Evolutionary conservation across 2,797 vertebrate genomes (phyloP).

Genomic region (Myripristis jacobus): DNA sequence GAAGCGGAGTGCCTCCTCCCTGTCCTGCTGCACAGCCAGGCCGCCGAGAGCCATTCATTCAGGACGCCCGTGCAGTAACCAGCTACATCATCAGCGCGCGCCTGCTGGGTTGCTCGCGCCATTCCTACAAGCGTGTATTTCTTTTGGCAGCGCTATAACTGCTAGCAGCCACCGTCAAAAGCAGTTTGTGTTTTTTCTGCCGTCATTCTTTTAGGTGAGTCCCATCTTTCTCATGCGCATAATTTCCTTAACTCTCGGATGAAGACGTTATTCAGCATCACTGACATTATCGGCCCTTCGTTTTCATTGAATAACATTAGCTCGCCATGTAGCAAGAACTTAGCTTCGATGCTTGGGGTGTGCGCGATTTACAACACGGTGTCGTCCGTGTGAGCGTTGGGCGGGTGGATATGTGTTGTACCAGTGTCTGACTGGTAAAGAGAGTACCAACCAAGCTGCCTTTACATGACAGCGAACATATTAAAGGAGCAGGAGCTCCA

Average conservation of each 20-base stretch:
- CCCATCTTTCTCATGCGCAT: neutral
- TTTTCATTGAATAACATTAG: conserved; percentile 61
- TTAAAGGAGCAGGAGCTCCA: neutral
- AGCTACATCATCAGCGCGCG: conserved; percentile 71
- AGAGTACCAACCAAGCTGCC: neutral
- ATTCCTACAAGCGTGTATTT: conserved; percentile 75
- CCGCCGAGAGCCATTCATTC: neutral
- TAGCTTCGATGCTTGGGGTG: conserved; percentile 55
- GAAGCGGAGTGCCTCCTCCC: too few species aligned
- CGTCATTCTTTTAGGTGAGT: conserved; percentile 65
- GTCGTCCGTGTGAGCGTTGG: neutral
- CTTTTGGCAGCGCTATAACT: conserved; percentile 52
- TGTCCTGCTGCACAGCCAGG: neutral
- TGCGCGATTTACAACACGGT: neutral
- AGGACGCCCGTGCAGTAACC: neutral
- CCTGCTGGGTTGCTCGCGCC: conserved; percentile 65
- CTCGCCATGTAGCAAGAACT: conserved; percentile 63
- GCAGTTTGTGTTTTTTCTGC: conserved; percentile 24
- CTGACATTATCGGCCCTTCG: conserved; percentile 25
- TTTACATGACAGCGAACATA: too few species aligned
- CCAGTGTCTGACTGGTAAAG: neutral
- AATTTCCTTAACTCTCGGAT: neutral
- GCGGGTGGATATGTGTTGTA: neutral
- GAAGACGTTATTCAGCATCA: neutral
- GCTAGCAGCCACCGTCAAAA: conserved; percentile 22